A percentile compares a stretch with the other conserved stretches of the same genome.
phyloP scores from a whole-genome alignment of 2,113 vertebrate species.

The Pelodiscus sinensis region DNA sequence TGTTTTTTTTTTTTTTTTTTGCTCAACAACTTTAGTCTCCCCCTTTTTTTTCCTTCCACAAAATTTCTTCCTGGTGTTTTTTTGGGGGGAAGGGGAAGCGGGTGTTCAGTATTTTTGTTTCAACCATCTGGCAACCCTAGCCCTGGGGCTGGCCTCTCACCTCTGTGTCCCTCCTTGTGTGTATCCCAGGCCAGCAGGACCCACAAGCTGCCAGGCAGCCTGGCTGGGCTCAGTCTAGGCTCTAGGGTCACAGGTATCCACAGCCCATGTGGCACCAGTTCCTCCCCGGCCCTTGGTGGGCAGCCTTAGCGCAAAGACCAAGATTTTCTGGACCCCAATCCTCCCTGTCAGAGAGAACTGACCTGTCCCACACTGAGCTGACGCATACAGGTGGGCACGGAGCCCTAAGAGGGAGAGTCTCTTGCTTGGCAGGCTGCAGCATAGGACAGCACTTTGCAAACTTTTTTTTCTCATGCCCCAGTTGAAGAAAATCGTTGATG shows the following conservation, averaged over 20 bases:
- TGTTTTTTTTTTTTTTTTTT: too few relatives aligned
- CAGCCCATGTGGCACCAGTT: background rate
- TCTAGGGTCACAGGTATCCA: background rate
- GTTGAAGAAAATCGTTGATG: too few relatives aligned
- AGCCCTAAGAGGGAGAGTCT: background rate
- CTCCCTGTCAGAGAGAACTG: background rate
- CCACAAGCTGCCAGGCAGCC: background rate
- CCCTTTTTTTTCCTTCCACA: too few relatives aligned
- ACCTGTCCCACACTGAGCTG: too few relatives aligned
- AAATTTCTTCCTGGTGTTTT: too few relatives aligned
- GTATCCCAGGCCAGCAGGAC: background rate
- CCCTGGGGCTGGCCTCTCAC: accelerated
- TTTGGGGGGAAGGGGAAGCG: too few relatives aligned
- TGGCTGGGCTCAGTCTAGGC: background rate
- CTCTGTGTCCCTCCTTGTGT: accelerated
- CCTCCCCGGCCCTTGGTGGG: conserved; percentile 1
- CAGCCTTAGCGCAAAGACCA: background rate
- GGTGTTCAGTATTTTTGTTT: too few relatives aligned
- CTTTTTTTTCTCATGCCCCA: too few relatives aligned
- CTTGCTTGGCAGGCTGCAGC: background rate
- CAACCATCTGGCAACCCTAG: too few relatives aligned
- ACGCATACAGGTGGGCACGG: too few relatives aligned
- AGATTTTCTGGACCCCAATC: background rate
- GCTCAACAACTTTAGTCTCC: too few relatives aligned
- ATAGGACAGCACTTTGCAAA: background rate